These are phyloP conservation scores for Lithobates sylvaticus DNA, from an alignment of 2,797 vertebrate species.

Conservation along the genomic window DNA sequence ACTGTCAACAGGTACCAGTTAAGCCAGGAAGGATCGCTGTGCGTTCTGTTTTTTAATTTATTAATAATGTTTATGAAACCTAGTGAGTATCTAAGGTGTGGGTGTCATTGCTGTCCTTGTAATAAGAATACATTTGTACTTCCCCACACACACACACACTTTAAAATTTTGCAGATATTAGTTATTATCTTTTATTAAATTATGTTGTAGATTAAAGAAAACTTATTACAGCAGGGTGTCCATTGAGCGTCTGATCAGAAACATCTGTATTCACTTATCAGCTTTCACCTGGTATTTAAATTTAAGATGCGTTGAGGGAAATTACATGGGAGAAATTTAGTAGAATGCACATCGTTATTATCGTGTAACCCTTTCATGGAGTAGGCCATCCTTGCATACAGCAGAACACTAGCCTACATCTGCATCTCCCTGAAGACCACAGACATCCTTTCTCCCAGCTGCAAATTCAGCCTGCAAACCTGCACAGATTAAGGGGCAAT, in stretches of 20 bases:
- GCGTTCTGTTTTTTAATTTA: too few relatives aligned
- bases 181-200: background rate
- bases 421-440: constrained; percentile 27
- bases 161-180: background rate
- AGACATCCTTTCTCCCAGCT: constrained; percentile 50
- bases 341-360: constrained; percentile 7
- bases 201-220: background rate
- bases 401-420: constrained; percentile 22
- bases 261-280: constrained; percentile 52
- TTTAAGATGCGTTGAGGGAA: constrained; percentile 33
- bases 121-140: too few relatives aligned
- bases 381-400: background rate
- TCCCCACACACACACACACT: too few relatives aligned
- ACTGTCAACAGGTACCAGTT: too few relatives aligned
- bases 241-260: constrained; percentile 23
- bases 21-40: too few relatives aligned
- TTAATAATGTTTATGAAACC: too few relatives aligned
- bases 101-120: too few relatives aligned
- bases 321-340: constrained; percentile 15
- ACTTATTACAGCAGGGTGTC: background rate
- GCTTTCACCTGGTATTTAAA: constrained; percentile 47
- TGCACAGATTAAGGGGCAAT: constrained; percentile 62
- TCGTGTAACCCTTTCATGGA: constrained; percentile 21
- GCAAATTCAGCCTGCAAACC: constrained; percentile 45
- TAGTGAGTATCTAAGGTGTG: too few relatives aligned